Evolutionary conservation across 2,888 invertebrate species (phyloP), one percentile per base, ranked within the genome.

Genomic region (Dromius quadrimaculatus): DNA sequence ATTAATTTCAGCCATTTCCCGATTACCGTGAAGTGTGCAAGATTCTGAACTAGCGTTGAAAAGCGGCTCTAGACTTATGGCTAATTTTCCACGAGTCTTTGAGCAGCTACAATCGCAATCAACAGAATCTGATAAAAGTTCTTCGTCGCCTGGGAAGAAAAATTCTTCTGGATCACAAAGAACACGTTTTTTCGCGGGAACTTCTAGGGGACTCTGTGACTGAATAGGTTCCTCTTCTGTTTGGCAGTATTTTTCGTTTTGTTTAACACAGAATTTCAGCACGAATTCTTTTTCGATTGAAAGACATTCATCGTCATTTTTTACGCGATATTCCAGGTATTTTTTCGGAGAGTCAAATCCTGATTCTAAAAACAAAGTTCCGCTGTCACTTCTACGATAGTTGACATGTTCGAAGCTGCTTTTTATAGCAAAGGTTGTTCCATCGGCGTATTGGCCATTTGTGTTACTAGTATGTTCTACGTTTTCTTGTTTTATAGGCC

Each of bases 391-490:
- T 76, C 91, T 87, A 72, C 85, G 85, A 81, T 88, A 91, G 71
- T 87, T 86, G 22, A 91, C 87, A 23, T 83, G 77, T 78, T 92
- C 91, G 76, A 90, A 83, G 75, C 85, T 87, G 76, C 84, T 86
- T 75, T 84, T 82, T 75, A 92, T 89, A 74, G 88, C 86, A 82
- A 92, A 92, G 11, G 90, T 89, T 75, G 90, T 89, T 59, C 92
- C 92, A 81, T 92, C 92, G 23, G 85, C 87, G 79, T 86, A 87
- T 64, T 81, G 79, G 23, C 82, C 82, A 80, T 87, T 86, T 62
- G 82, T 81, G 71, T 72, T 66, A 62, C 59, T 66, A 81, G 80
- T 38, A 81, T 81, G 36, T 78, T 79, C 36, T 0, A 78, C 79
- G 54, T 79, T 75, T 74, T 86, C 86, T 76, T 87, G 87, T 76